Evolutionary conservation across 2,797 vertebrate genomes (phyloP), one percentile per base, ranked within the genome.

Genomic region (Enteromius mattozi): DNA sequence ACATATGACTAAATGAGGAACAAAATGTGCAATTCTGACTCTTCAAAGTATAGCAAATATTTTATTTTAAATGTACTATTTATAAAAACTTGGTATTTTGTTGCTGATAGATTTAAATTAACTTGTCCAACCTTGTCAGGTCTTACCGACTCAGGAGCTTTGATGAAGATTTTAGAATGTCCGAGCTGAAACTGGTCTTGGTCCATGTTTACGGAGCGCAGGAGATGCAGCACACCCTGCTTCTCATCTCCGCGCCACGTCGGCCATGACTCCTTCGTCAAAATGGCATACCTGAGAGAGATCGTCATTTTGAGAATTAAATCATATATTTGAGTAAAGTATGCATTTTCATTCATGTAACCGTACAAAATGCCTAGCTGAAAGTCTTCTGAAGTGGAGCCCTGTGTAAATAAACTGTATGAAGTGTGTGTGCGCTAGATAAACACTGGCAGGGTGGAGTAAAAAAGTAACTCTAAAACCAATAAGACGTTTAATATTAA

Each of bases 201-300:
- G 89, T 99, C 98, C 96, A 99, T 96, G 93, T 97, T 97, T 89
- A 99, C 98, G 0, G 97, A 97, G 12, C 95, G 95, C 59, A 99
- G 92, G 80, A 99, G 92, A 83, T 99, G 97, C 77, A 97, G 92
- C 21, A 99, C 97, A 0, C 98, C 98, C 92, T 99, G 96, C 56
- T 97, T 99, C 93, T 99, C 98, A 0, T 99, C 98, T 24, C 98
- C 98, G 85, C 91, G 95, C 98, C 98, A 99, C 0, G 94, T 94
- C 3, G 98, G 98, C 98, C 98, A 99, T 0, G 98, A 97, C 89
- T 97, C 97, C 93, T 96, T 98, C 77, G 98, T 99, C 88, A 99
- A 94, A 88, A 99, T 99, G 85, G 98, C 98, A 0, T 99, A 99
- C 92, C 98, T 99, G 91, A 81, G 78, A 7, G 63, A 47, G 66